These are phyloP conservation scores for Venusia cambrica DNA, from an alignment of 2,888 invertebrate species.

Conservation along the genomic window DNA sequence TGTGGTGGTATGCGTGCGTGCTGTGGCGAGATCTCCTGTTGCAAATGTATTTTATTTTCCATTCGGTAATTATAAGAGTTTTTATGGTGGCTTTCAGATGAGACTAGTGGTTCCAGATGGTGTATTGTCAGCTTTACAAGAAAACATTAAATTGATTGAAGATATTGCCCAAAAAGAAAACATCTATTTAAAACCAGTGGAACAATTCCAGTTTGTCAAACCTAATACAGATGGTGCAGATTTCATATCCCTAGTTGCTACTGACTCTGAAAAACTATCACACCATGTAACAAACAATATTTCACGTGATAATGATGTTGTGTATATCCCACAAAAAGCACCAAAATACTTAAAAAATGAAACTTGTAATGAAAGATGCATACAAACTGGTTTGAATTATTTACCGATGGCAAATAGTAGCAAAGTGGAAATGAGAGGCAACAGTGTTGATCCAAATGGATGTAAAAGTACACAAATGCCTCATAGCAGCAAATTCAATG, in stretches of 20 bases:
- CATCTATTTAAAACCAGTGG: constrained; percentile 40
- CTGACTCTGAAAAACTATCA: constrained; percentile 7
- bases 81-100: too few species aligned
- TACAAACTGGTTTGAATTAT: too few species aligned
- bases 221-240: constrained; percentile 16
- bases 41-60: too few species aligned
- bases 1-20: too few species aligned
- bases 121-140: constrained; percentile 42
- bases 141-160: constrained; percentile 46
- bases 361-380: background rate
- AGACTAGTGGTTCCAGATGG: constrained; percentile 48
- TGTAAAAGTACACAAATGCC: too few species aligned
- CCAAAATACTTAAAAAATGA: background rate
- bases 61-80: too few species aligned
- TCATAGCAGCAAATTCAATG: background rate
- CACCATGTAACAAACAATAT: constrained; percentile 16
- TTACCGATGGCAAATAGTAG: too few species aligned
- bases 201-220: constrained; percentile 27
- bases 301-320: constrained; percentile 20
- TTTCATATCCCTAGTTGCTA: constrained; percentile 16
- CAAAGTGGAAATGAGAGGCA: too few species aligned
- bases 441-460: too few species aligned
- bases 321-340: constrained; percentile 5
- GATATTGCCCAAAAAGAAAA: constrained; percentile 43
- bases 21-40: too few species aligned